phyloP scores from a whole-genome alignment of 35 echinoderm and acorn worm genomes.

The Eucidaris tribuloides region DNA sequence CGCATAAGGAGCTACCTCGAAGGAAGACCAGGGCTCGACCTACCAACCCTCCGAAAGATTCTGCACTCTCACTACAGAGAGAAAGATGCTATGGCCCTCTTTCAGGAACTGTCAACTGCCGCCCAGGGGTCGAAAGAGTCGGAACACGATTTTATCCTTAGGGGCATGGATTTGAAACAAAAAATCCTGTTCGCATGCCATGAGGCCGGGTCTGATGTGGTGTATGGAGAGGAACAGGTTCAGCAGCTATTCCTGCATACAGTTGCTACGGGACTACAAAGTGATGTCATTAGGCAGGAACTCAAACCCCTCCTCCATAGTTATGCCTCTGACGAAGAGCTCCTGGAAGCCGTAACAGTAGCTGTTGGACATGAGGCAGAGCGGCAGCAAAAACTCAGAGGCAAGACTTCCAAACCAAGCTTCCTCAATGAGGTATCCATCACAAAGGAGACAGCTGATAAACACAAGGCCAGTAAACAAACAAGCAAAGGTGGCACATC shows the following conservation, averaged over 20 bases:
- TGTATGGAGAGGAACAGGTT: background rate
- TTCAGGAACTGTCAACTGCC: background rate
- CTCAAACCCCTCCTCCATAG: conserved; percentile 6
- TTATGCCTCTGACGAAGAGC: conserved; percentile 6
- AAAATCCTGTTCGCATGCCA: conserved; percentile 45
- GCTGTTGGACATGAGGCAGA: background rate
- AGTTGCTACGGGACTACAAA: conserved; percentile 20
- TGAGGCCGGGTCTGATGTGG: conserved; percentile 10
- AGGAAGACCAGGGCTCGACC: background rate
- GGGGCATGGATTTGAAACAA: conserved; percentile 42
- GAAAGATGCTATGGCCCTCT: background rate
- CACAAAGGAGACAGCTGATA: background rate
- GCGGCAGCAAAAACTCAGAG: background rate
- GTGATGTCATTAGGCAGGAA: conserved; percentile 7
- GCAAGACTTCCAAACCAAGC: background rate
- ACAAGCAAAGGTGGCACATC: background rate
- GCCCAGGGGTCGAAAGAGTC: background rate
- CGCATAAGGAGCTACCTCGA: conserved; percentile 1
- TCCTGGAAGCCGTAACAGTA: background rate
- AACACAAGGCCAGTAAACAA: background rate
- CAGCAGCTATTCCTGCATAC: conserved; percentile 47
- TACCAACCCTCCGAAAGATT: background rate
- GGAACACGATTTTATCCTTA: conserved; percentile 21
- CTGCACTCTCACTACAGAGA: conserved; percentile 3
- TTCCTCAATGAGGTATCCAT: background rate